phyloP scores from a whole-genome alignment of 2,797 vertebrate species.

The Liparis tanakae region DNA sequence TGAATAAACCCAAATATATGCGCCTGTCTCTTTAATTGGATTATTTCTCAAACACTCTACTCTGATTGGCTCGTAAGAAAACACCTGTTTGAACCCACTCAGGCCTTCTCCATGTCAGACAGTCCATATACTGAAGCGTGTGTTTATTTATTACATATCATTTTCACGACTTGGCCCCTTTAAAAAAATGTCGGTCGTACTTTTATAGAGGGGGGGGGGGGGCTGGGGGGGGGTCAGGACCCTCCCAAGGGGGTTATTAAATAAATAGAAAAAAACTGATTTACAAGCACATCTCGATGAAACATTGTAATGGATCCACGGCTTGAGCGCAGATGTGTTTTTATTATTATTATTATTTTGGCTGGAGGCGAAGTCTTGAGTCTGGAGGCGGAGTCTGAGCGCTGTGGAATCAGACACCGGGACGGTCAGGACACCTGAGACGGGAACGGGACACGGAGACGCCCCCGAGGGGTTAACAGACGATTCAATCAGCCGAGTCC shows the following conservation, averaged over 20 bases:
- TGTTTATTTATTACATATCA: no score
- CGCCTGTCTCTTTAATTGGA: no score
- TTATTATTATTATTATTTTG: no score
- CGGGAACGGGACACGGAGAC: conserved; percentile 3
- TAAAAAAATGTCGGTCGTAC: no score
- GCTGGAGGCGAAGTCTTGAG: not conserved
- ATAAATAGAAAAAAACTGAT: not conserved
- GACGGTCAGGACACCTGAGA: conserved; percentile 54
- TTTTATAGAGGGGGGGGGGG: not conserved
- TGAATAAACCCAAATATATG: no score
- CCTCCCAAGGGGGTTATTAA: not conserved
- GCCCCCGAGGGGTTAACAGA: conserved; percentile 36
- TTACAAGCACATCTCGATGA: not conserved
- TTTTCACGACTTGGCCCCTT: no score
- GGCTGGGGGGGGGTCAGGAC: not conserved
- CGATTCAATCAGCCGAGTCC: conserved; percentile 63
- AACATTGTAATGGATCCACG: conserved; percentile 17
- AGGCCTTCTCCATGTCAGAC: no score
- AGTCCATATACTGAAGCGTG: no score
- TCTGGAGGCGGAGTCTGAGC: conserved; percentile 24
- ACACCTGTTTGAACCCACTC: no score
- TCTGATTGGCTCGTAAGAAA: no score
- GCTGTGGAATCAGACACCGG: conserved; percentile 48
- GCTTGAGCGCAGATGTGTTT: not conserved
- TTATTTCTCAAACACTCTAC: no score